These are phyloP conservation scores for Melanchra persicariae DNA, from an alignment of 2,888 invertebrate species.

Conservation along the genomic window DNA sequence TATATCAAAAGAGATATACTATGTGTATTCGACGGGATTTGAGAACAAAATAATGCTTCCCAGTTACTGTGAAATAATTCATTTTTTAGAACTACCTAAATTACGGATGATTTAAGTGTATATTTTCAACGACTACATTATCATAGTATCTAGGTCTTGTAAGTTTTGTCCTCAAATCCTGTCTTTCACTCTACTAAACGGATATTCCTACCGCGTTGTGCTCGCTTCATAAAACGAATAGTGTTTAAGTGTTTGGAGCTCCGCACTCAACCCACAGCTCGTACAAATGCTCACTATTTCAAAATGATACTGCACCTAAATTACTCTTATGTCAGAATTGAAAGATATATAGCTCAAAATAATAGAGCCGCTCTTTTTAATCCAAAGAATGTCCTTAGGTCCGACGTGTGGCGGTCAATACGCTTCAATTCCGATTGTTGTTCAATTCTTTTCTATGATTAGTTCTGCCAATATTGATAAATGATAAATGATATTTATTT, in stretches of 20 bases:
- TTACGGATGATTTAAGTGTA: not conserved
- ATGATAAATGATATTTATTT: too few relatives aligned
- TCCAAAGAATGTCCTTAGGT: too few relatives aligned
- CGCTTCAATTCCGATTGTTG: too few relatives aligned
- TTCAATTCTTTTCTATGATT: too few relatives aligned
- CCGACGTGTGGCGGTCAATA: too few relatives aligned
- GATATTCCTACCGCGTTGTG: constrained; percentile 84
- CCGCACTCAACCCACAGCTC: constrained; percentile 10
- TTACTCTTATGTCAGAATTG: too few relatives aligned
- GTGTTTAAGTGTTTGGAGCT: constrained; percentile 66
- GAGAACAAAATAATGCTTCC: constrained; percentile 15
- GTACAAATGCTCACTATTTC: too few relatives aligned
- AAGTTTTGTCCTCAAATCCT: constrained; percentile 35
- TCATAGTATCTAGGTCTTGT: not conserved
- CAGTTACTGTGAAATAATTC: not conserved
- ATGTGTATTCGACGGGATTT: constrained; percentile 49
- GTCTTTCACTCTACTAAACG: constrained; percentile 54
- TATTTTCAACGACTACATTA: not conserved
- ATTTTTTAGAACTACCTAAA: not conserved
- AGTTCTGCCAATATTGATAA: too few relatives aligned
- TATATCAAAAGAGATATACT: constrained; percentile 56
- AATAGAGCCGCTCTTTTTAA: too few relatives aligned
- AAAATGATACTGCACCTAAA: too few relatives aligned
- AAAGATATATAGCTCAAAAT: too few relatives aligned
- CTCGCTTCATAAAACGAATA: constrained; percentile 73